Evolutionary conservation across 2,113 vertebrate genomes (phyloP), one percentile per base, ranked within the genome.

Genomic region (Alaudala cheleensis): DNA sequence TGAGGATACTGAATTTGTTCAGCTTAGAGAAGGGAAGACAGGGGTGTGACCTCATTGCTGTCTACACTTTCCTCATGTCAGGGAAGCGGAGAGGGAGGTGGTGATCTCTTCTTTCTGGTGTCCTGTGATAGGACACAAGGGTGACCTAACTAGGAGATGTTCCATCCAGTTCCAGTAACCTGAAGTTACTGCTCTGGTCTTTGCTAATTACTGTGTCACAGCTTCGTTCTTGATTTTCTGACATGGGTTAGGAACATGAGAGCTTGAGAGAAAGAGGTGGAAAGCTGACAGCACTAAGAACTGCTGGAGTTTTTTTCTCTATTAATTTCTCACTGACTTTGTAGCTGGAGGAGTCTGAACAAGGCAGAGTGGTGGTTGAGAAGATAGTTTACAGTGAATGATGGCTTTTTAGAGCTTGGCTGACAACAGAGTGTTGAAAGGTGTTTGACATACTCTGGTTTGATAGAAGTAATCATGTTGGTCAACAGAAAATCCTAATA

Each of bases 391-490:
- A 22, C 34, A 49, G 60, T 60, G 86, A 93, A 20, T 81, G 12
- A 81, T 71, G 77, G 21, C 19, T 86, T 97, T 92, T 92, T 73
- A 95, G 53, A 85, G 18, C 31, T 91, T 91, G 77, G 57, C 49
- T 84, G 83, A 91, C 81, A 89, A 45, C 14, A 65, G 15, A 24
- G 24, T 76, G 37, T 89, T 81, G 77, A 84, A 95, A 94, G 40
- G 37, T 71, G 31, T 67, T 91, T 86, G 69, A 85, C 61, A 50
- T 65, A 61, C 17, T 91, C 56, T 84, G 0, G 1, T 49, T 65
- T 69, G 56, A 87, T 81, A 72, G 25, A 65, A 91, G 61, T 81
- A 64, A 91, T 87, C 60, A 19, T 89, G 15, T 64, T 81, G 93
- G 77, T 69, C 81, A 95, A 87, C 66, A 86, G 77, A 95, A 79